Conservation (phyloP, 2,797 vertebrate genomes). For the Astyanax mexicanus region DNA sequence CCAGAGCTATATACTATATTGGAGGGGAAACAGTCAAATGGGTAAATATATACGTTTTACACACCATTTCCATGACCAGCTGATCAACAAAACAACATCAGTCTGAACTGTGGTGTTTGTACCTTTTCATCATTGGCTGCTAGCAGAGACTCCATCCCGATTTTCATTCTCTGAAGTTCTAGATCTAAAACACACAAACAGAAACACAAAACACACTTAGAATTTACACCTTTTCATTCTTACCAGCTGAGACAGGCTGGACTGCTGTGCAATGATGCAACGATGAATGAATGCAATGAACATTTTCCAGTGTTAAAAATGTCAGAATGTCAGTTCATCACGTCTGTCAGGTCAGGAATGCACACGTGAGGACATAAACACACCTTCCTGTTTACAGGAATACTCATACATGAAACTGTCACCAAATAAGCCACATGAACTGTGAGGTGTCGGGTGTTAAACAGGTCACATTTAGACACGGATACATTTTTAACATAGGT, state of each 20-base stretch:
- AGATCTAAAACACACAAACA: conserved; percentile 80
- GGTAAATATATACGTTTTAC: too few relatives aligned
- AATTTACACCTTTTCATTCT: not conserved
- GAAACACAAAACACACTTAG: conserved; percentile 3
- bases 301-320: not conserved
- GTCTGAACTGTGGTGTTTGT: not conserved
- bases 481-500: too few relatives aligned
- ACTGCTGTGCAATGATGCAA: too few relatives aligned
- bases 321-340: not conserved
- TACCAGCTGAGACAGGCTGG: not conserved
- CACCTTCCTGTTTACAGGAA: not conserved
- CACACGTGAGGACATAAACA: not conserved
- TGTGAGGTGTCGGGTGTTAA: not conserved
- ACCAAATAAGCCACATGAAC: not conserved
- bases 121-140: conserved; percentile 96
- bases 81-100: not conserved
- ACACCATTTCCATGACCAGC: too few relatives aligned
- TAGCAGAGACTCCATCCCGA: conserved; percentile 91
- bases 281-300: too few relatives aligned
- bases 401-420: not conserved
- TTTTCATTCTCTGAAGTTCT: conserved; percentile 92
- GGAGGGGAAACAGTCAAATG: too few relatives aligned
- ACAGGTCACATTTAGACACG: too few relatives aligned
- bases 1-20: too few relatives aligned
- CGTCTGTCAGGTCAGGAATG: not conserved